phyloP scores from a whole-genome alignment of 2,888 invertebrate species.

The Cephus sareptanus region DNA sequence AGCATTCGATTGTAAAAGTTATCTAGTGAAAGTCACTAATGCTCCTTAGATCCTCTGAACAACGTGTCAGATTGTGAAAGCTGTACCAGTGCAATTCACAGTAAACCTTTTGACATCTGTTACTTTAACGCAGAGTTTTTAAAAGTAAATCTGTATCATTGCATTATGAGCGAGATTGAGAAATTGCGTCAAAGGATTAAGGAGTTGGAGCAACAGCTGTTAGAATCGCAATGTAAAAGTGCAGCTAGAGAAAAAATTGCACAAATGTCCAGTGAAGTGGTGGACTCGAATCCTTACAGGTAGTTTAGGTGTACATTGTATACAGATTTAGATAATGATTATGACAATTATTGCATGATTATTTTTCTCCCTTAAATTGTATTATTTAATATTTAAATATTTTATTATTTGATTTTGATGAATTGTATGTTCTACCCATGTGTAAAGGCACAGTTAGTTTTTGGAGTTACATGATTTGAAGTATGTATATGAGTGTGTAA shows the following conservation, averaged over 20 bases:
- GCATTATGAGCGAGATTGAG: conserved; percentile 71
- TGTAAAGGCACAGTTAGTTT: background rate
- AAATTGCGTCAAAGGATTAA: conserved; percentile 73
- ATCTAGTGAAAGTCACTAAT: background rate
- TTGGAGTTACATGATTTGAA: background rate
- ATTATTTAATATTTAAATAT: background rate
- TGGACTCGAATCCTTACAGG: conserved; percentile 99
- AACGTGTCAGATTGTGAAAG: background rate
- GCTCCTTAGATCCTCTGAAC: background rate
- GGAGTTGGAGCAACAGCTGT: conserved; percentile 75
- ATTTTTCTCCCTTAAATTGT: background rate
- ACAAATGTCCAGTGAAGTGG: conserved; percentile 95
- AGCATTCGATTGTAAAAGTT: background rate
- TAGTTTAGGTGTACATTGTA: conserved; percentile 55
- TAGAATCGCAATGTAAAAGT: conserved; percentile 65
- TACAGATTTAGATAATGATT: background rate
- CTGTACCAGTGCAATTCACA: background rate
- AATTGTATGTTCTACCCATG: conserved; percentile 6
- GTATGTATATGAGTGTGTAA: background rate
- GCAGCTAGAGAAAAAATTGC: conserved; percentile 79
- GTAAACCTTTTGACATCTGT: background rate
- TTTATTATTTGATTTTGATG: conserved; percentile 10
- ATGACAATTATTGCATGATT: background rate
- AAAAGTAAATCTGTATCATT: conserved; percentile 39
- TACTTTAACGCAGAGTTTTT: background rate